Base-by-base conservation (phyloP, 2,113 vertebrate genomes). In the Ardeotis arabs region DNA sequence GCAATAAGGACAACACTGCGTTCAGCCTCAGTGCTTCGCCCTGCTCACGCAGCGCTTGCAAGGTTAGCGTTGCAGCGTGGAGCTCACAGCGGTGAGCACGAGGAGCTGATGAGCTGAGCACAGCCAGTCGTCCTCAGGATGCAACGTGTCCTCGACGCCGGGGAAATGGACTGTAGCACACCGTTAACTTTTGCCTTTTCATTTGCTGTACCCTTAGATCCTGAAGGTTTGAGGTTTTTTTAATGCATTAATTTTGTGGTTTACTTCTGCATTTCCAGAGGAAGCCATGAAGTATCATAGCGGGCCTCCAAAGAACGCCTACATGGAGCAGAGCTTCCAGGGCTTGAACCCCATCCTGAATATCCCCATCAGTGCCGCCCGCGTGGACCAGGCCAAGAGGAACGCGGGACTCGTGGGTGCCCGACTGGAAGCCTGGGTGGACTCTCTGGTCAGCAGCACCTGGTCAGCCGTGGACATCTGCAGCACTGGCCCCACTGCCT, bases 271-370 rank as follows among this genome's bases (percentile, higher is more conserved):
- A 13, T 96, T 97, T 98, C 29, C 98, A 99, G 99, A 99, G 81
- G 99, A 99, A 83, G 96, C 99, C 2, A 24, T 98, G 89, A 99
- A 98, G 97, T 89, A 99, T 17, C 99, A 99, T 97, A 98, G 97
- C 1, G 99, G 99, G 11, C 99, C 99, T 2, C 97, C 95, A 0
- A 99, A 99, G 97, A 99, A 99, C n/a, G 98, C 99, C 31, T 99
- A 99, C 98, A 99, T 99, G 99, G 99, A 99, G 97, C 99, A 99
- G 98, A 99, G 99, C 80, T 99, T 99, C 98, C 99, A 99, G 67
- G 99, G 99, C 83, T 98, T 99, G 88, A 99, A 99, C 96, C 99
- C 99, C 0, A 98, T 99, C 49, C 98, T 99, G 53, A 99, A 99
- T 94, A 98, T 99, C 95, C 99, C 99, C 2, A 90, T 99, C 80